Conservation (phyloP, 2,113 vertebrate species). For the Patagioenas fasciata region DNA sequence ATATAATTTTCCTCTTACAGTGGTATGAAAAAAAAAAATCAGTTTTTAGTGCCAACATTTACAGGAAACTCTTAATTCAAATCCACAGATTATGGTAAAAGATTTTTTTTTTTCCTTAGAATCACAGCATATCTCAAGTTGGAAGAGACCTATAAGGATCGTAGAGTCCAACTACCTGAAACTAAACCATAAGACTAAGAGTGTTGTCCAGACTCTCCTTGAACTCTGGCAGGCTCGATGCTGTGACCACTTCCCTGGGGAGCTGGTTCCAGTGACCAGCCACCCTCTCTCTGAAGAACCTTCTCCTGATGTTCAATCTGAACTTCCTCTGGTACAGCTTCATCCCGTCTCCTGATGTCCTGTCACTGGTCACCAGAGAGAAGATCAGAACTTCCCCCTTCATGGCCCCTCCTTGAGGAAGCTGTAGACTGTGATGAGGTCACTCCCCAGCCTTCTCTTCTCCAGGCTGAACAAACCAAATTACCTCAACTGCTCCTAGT, state of each 20-base stretch:
- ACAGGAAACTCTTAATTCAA: background rate
- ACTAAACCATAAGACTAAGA: background rate
- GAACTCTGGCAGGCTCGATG: background rate
- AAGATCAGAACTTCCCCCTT: background rate
- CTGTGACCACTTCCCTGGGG: background rate
- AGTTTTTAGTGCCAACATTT: background rate
- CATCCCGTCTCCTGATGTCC: background rate
- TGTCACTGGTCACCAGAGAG: fast-evolving
- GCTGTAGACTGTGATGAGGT: fast-evolving
- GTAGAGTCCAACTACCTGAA: background rate
- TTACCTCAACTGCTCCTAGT: background rate
- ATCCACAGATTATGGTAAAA: background rate
- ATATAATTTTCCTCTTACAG: background rate
- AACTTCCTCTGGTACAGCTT: background rate
- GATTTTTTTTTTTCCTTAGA: background rate
- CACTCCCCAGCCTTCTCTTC: background rate
- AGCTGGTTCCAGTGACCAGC: background rate
- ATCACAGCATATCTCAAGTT: background rate
- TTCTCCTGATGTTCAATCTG: background rate
- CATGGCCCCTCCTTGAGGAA: background rate
- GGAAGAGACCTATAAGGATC: background rate
- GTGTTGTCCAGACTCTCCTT: fast-evolving
- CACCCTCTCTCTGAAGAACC: background rate
- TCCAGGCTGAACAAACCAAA: background rate
- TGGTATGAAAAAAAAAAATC: background rate